A percentile compares a stretch with the other conserved stretches of the same genome.
phyloP scores from a whole-genome alignment of 1,140 invertebrate species.

The Sinonovacula constricta region DNA sequence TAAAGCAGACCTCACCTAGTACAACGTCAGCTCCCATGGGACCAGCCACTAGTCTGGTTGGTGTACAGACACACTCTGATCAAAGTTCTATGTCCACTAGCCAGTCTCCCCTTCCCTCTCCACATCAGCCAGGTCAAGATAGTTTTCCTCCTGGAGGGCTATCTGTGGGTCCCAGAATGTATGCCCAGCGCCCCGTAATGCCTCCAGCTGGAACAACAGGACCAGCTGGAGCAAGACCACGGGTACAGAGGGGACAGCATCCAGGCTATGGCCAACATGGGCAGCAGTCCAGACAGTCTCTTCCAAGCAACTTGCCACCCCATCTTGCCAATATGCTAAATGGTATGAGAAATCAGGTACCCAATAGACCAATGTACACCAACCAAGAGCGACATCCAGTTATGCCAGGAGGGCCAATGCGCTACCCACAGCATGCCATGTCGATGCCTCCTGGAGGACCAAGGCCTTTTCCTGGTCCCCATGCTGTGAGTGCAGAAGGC shows the following conservation, averaged over 20 bases:
- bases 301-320: slow-evolving; percentile 46
- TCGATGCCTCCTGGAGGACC: slow-evolving; percentile 9
- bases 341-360: slow-evolving; percentile 16
- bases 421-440: slow-evolving; percentile 30
- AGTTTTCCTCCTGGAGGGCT: not conserved
- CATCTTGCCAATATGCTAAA: slow-evolving; percentile 39
- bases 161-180: slow-evolving; percentile 11
- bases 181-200: not conserved
- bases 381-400: slow-evolving; percentile 13
- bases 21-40: no score
- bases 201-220: not conserved
- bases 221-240: not conserved
- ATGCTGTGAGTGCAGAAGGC: slow-evolving; percentile 1
- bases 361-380: slow-evolving; percentile 22
- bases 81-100: not conserved
- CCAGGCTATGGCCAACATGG: not conserved
- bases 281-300: slow-evolving; percentile 17
- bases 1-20: no score
- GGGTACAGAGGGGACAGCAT: not conserved
- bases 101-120: slow-evolving; percentile 3
- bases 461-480: slow-evolving; percentile 11
- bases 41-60: no score
- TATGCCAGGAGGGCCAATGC: slow-evolving; percentile 2
- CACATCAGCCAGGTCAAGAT: slow-evolving; percentile 19
- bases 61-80: no score